A percentile compares a stretch with the other conserved stretches of the same genome.
Evolutionary conservation across 2,888 invertebrate genomes (phyloP).

Genomic region (Chironomus riparius): DNA sequence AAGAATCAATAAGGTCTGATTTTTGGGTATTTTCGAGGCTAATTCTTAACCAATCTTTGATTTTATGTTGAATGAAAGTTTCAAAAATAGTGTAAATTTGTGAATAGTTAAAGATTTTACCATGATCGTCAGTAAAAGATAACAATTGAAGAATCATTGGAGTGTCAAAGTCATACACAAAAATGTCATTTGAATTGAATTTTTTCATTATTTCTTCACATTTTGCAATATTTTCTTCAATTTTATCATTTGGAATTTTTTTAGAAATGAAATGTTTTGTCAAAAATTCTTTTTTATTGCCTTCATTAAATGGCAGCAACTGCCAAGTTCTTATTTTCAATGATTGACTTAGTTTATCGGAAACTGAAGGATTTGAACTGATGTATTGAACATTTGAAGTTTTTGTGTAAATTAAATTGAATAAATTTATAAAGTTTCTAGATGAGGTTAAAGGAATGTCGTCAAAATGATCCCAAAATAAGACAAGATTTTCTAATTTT

Average conservation of each 20-base stretch:
- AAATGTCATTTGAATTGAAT: no score
- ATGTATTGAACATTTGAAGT: not conserved
- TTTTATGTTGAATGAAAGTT: no score
- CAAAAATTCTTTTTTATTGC: not conserved
- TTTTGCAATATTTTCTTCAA: no score
- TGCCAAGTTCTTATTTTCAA: not conserved
- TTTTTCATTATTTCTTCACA: no score
- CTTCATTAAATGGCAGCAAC: not conserved
- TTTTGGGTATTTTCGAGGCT: no score
- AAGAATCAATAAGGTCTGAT: no score
- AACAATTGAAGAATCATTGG: no score
- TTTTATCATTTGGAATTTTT: not conserved
- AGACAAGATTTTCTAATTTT: not conserved
- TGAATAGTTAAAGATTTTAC: no score
- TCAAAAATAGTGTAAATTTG: no score
- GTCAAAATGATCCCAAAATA: not conserved
- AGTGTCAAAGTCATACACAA: no score
- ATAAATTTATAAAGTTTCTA: not conserved
- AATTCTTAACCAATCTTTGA: no score
- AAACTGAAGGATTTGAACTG: not conserved
- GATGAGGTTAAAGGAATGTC: not conserved
- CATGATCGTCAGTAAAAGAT: no score
- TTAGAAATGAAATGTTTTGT: not conserved
- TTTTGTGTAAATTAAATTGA: not conserved
- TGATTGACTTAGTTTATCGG: not conserved